These are phyloP conservation scores for Prosapia bicincta DNA, from an alignment of 2,888 invertebrate species.

Conservation along the genomic window DNA sequence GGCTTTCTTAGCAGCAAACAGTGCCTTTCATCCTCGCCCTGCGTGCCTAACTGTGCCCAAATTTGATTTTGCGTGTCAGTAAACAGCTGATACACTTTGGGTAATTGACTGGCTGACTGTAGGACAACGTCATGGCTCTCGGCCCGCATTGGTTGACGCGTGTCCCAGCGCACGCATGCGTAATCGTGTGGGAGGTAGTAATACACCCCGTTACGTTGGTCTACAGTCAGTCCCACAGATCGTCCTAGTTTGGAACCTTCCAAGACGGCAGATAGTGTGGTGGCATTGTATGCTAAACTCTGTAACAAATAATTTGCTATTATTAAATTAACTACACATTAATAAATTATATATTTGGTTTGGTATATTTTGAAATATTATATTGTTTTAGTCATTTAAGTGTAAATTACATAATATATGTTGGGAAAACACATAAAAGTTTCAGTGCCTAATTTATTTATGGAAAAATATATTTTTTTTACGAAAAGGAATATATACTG, in stretches of 20 bases:
- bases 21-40: not conserved
- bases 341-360: too few species aligned
- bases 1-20: not conserved
- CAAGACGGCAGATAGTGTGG: not conserved
- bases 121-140: slow-evolving; percentile 10
- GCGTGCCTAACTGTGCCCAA: slow-evolving; percentile 4
- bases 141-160: not conserved
- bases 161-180: slow-evolving; percentile 10
- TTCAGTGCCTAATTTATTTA: too few species aligned
- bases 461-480: too few species aligned
- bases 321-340: too few species aligned
- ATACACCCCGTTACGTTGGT: not conserved
- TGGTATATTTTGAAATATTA: too few species aligned
- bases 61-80: not conserved
- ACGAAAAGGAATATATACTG: too few species aligned
- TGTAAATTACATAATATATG: too few species aligned
- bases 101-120: slow-evolving; percentile 7
- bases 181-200: slow-evolving; percentile 12
- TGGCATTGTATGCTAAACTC: not conserved
- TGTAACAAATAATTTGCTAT: too few species aligned
- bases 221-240: not conserved
- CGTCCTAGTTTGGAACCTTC: not conserved
- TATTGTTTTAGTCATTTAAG: too few species aligned
- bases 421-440: too few species aligned
- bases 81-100: slow-evolving; percentile 8